These are phyloP conservation scores for Ernsta delagoae DNA, from an alignment of 2,888 invertebrate genomes.

Conservation along the genomic window DNA sequence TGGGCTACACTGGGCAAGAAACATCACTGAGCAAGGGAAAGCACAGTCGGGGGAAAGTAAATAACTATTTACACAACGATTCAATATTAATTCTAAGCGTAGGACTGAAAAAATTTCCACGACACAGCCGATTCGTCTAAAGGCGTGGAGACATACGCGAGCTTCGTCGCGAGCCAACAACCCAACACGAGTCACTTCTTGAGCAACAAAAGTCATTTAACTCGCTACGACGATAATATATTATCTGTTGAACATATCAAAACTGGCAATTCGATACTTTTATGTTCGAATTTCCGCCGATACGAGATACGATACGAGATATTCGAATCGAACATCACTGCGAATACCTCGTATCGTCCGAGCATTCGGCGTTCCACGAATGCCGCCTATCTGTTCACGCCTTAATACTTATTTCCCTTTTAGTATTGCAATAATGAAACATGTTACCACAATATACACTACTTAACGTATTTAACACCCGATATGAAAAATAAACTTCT, in stretches of 20 bases:
- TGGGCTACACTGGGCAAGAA: conserved; percentile 20
- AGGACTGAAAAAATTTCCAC: conserved; percentile 74
- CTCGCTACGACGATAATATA: background rate
- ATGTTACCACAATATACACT: no score
- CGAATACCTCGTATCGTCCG: background rate
- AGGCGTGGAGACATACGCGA: conserved; percentile 29
- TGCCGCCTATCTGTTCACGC: background rate
- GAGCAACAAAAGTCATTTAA: background rate
- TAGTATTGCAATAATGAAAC: conserved; percentile 77
- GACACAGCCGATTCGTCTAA: conserved; percentile 84
- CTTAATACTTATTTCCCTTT: conserved; percentile 47
- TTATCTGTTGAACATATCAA: no score
- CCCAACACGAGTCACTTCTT: background rate
- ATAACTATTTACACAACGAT: conserved; percentile 69
- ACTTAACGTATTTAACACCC: conserved; percentile 83
- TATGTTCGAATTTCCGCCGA: background rate
- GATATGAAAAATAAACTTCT: conserved; percentile 85
- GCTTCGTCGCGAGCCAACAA: background rate
- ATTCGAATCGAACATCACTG: background rate
- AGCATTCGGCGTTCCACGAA: background rate
- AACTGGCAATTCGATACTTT: background rate
- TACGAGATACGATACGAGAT: background rate
- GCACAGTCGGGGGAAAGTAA: conserved; percentile 45
- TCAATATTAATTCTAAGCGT: conserved; percentile 58
- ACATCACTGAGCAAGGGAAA: conserved; percentile 52